Base-by-base conservation (phyloP, 2,797 vertebrate species). In the Lagorchestes hirsutus region DNA sequence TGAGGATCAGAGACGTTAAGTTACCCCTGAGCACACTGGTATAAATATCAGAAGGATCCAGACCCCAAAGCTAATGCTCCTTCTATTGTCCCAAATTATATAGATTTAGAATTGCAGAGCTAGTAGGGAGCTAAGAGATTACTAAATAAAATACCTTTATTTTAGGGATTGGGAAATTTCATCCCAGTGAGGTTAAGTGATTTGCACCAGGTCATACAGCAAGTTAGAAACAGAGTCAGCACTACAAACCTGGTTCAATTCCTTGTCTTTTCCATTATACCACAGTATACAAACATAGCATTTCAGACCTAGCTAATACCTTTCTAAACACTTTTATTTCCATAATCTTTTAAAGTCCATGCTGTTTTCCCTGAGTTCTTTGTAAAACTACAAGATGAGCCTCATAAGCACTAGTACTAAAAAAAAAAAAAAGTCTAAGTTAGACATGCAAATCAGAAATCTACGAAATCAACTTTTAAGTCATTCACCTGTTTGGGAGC, bases 401-500 rank as follows among this genome's bases (percentile, higher is more conserved):
- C 1, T 5, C 67, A 54, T 10, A 34, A 9, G 34, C 92, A 34
- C 18, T 82, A 40, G n/a, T 46, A 40, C 62, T 74, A 18, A 18
- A 40, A 82, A 34, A 54, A 34, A 54, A 40, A 62, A 6, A 18
- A 52, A 9, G 3, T 22, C 18, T 16, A 56, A 5, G 46, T 29
- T 12, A 34, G 90, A 56, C n/a, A 5, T 6, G 93, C 90, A 82
- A 31, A 91, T 90, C 2, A 29, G 22, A 24, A n/a, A 82, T 29
- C 55, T 9, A 62, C 5, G 90, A 90, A 28, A 24, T 0, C 55
- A 1, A 0, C 1, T 16, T 34, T 12, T 5, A 14, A 59, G 0
- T 46, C 67, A 97, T 96, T 99, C 98, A 99, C 99, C 98, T 98
- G 98, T 95, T 98, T 92, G 91, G 94, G 97, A 94, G 95, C 95